These are phyloP conservation scores for Burhinus bistriatus DNA, from an alignment of 2,113 vertebrate genomes.

Conservation along the genomic window DNA sequence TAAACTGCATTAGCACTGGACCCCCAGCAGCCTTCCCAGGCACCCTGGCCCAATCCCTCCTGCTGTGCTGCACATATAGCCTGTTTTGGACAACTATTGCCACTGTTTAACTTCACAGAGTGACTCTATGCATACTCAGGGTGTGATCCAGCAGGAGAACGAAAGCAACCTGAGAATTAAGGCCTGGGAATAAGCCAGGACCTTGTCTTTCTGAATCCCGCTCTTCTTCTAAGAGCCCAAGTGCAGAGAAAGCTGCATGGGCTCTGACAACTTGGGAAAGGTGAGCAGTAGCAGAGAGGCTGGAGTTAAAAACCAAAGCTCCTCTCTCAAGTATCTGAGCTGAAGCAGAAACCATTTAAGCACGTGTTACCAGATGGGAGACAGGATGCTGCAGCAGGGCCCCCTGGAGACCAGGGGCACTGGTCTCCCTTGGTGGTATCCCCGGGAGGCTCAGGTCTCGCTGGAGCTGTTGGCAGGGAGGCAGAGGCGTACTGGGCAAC, in stretches of 20 bases:
- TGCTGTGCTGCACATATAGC: not conserved
- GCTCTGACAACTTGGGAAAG: not conserved
- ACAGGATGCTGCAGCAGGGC: not conserved
- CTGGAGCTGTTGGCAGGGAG: not conserved
- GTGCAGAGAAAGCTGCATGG: not conserved
- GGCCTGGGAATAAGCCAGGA: not conserved
- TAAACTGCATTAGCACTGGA: not conserved
- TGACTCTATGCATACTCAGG: rapidly evolving
- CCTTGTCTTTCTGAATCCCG: not conserved
- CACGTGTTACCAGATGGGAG: not conserved
- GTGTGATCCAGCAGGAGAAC: not conserved
- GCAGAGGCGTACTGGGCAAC: not conserved
- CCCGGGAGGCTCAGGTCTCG: rapidly evolving
- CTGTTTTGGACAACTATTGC: not conserved
- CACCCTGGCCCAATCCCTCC: not conserved
- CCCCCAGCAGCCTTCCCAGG: not conserved
- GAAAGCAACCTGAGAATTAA: not conserved
- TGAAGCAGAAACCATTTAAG: not conserved
- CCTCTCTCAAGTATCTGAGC: not conserved
- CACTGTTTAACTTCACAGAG: not conserved
- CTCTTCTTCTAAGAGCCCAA: not conserved
- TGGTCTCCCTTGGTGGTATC: not conserved
- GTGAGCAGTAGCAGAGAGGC: not conserved
- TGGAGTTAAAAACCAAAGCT: not conserved
- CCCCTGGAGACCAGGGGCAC: rapidly evolving